Evolutionary conservation across 2,888 invertebrate species (phyloP).

Genomic region (Callinectes sapidus): DNA sequence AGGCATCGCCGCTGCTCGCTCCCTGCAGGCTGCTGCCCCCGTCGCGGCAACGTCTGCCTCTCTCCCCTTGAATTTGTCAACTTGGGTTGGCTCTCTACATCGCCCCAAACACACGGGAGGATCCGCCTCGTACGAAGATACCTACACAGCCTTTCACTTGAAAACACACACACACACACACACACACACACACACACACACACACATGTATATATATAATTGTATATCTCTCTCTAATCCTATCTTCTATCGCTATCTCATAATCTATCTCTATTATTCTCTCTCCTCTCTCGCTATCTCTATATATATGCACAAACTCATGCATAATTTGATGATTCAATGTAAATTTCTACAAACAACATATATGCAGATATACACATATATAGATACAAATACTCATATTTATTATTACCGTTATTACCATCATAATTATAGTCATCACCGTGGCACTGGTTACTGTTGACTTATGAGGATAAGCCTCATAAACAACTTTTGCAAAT

Average conservation of each 20-base stretch:
- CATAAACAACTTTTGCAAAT: too few relatives aligned
- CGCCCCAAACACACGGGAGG: background rate
- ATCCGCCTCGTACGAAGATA: background rate
- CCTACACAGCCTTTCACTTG: background rate
- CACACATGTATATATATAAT: too few relatives aligned
- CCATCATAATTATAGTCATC: background rate
- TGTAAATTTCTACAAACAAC: background rate
- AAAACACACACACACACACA: background rate
- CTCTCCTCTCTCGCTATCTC: too few relatives aligned
- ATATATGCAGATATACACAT: background rate
- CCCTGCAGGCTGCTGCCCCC: background rate
- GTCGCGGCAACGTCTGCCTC: conserved; percentile 4
- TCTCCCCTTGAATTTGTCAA: conserved; percentile 20
- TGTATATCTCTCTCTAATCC: too few relatives aligned
- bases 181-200: too few relatives aligned
- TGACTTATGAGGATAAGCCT: too few relatives aligned
- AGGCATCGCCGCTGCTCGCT: background rate
- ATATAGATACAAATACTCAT: background rate
- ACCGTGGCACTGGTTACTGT: background rate
- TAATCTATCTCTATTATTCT: too few relatives aligned
- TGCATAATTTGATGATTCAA: background rate
- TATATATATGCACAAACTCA: background rate
- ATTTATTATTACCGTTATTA: background rate
- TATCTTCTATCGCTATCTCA: too few relatives aligned
- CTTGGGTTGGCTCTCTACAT: background rate